A percentile compares a stretch with the other conserved stretches of the same genome.
Conservation (phyloP, 2,888 invertebrate species). For the Orthosia gracilis region DNA sequence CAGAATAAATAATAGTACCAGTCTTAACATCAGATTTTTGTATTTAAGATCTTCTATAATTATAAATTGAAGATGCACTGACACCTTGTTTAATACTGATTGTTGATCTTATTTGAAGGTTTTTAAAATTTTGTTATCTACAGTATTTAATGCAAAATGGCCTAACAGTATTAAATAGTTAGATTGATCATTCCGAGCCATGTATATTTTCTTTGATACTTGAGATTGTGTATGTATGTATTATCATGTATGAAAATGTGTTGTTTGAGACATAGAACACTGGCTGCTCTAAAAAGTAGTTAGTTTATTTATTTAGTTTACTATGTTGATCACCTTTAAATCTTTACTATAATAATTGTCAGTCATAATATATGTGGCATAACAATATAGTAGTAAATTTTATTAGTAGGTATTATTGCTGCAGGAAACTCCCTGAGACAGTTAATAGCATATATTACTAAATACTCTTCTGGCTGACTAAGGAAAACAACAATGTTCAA, state of each 20-base stretch:
- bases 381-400: constrained; percentile 38
- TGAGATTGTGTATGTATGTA: constrained; percentile 13
- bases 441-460: not conserved
- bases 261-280: not conserved
- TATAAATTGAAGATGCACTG: not conserved
- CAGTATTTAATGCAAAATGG: constrained; percentile 29
- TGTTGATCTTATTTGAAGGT: constrained; percentile 3
- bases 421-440: not conserved
- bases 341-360: constrained; percentile 15
- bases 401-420: constrained; percentile 30
- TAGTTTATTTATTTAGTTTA: constrained; percentile 10
- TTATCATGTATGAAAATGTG: not conserved
- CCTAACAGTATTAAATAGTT: constrained; percentile 61
- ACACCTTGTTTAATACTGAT: not conserved
- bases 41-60: constrained; percentile 19
- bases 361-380: constrained; percentile 41
- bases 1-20: too few relatives aligned
- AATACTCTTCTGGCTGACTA: not conserved
- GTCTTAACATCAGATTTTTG: not conserved
- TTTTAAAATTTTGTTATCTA: not conserved
- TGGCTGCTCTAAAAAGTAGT: constrained; percentile 14
- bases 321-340: constrained; percentile 12
- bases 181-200: constrained; percentile 55
- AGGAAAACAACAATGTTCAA: constrained; percentile 13
- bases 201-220: constrained; percentile 33